Percentiles rank a stretch among this genome's conserved stretches.
These are phyloP conservation scores for Pluvianellus socialis DNA, from an alignment of 2,113 vertebrate species.

Conservation along the genomic window DNA sequence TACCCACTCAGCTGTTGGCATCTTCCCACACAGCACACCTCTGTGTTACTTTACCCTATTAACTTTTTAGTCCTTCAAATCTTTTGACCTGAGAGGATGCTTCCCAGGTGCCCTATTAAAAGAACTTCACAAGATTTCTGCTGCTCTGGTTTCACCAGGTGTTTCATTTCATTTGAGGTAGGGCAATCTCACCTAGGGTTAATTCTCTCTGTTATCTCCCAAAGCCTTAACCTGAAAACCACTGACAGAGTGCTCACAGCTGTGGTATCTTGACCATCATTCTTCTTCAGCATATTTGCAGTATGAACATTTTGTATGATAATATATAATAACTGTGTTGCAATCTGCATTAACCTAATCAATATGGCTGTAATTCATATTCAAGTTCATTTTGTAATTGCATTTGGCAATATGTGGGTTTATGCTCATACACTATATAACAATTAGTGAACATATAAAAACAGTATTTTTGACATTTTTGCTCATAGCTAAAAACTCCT, in stretches of 20 bases:
- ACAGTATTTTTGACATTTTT: constrained; percentile 27
- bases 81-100: not conserved
- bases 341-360: constrained; percentile 41
- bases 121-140: not conserved
- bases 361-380: constrained; percentile 42
- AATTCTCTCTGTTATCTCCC: not conserved
- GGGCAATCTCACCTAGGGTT: not conserved
- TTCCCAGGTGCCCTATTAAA: not conserved
- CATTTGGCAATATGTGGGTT: constrained; percentile 36
- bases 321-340: constrained; percentile 15
- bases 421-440: constrained; percentile 41
- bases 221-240: not conserved
- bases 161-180: not conserved
- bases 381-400: constrained; percentile 52
- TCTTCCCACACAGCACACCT: not conserved
- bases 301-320: not conserved
- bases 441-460: constrained; percentile 55
- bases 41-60: not conserved
- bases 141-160: not conserved
- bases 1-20: not conserved
- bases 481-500: not conserved
- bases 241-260: not conserved
- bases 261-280: not conserved
- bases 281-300: not conserved
- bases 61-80: not conserved